Base-by-base conservation (phyloP, 1,140 invertebrate species). In the Harpegnathos saltator region DNA sequence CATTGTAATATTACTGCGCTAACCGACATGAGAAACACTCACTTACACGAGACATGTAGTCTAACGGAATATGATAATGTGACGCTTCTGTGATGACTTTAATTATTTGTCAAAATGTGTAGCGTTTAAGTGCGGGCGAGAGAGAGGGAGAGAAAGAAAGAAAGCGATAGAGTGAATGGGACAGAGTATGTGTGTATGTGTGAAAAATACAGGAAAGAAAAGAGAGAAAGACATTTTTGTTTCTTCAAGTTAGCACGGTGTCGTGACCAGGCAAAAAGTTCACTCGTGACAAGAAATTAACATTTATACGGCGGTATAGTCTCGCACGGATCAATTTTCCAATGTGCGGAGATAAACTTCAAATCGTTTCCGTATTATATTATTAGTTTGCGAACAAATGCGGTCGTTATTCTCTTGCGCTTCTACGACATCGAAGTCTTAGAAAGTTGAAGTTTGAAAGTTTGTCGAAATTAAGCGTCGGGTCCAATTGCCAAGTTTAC, bases 51-150 rank as follows among this genome's bases (percentile, higher is more conserved):
- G 86, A 83, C 90, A 92, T 91, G 84, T 92, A 94, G 91, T 93
- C 90, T 93, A 92, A 92, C 89, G 90, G 83, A 91, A 90, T 91
- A 89, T 88, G 91, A 92, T 90, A 92, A 91, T 90, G 90, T 89
- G 91, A 94, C 91, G 93, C 94, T 94, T 94, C 93, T 94, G 93
- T 94, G 93, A 94, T 94, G 93, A 93, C 84, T 90, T 80, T 92
- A 91, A 92, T 87, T 92, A 91, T 94, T 92, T 92, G 89, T 92
- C 90, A 91, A 91, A 89, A 91, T 89, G 81, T 91, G 83, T 90
- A 90, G 87, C 89, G 52, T 87, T 80, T 84, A 90, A 90, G 72
- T 85, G 85, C 84, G 81, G 71, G 56, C 82, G 77, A 33, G 59
- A 71, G 14, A 44, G 59, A 62, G n/a, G n/a, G 77, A 33, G 59